Percentiles rank a stretch among this genome's conserved stretches.
These are phyloP conservation scores for Tetragonula carbonaria DNA, from an alignment of 2,888 invertebrate species.

Conservation along the genomic window DNA sequence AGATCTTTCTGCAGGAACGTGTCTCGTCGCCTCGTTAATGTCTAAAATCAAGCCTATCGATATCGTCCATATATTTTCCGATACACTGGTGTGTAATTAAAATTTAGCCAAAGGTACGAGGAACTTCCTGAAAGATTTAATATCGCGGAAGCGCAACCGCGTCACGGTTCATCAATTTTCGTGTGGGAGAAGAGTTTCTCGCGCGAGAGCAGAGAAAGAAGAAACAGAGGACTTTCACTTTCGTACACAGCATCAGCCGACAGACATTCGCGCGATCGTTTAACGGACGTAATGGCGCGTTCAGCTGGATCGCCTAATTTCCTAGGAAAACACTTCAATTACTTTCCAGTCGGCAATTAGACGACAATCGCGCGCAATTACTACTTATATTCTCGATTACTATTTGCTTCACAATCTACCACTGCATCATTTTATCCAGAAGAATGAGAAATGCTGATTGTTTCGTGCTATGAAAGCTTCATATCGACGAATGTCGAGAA, in stretches of 20 bases:
- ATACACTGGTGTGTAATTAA: not conserved
- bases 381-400: not conserved
- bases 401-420: too few species aligned
- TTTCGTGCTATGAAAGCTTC: not conserved
- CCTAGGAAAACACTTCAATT: conserved; percentile 38
- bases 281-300: conserved; percentile 64
- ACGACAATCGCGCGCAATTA: conserved; percentile 3
- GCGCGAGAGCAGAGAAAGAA: conserved; percentile 60
- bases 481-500: not conserved
- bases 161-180: conserved; percentile 31
- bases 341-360: conserved; percentile 50
- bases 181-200: conserved; percentile 51
- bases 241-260: conserved; percentile 62
- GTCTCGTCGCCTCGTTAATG: too few species aligned
- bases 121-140: conserved; percentile 3
- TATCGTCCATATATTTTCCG: too few species aligned
- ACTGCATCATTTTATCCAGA: not conserved
- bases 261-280: conserved; percentile 37
- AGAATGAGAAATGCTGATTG: not conserved
- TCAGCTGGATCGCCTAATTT: conserved; percentile 52
- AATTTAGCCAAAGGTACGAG: not conserved
- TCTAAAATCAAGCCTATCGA: too few species aligned
- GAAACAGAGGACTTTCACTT: conserved; percentile 68
- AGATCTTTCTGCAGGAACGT: too few species aligned
- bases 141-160: conserved; percentile 17